Evolutionary conservation across 2,888 invertebrate genomes (phyloP).

Genomic region (Acanthosepion pharaonis): DNA sequence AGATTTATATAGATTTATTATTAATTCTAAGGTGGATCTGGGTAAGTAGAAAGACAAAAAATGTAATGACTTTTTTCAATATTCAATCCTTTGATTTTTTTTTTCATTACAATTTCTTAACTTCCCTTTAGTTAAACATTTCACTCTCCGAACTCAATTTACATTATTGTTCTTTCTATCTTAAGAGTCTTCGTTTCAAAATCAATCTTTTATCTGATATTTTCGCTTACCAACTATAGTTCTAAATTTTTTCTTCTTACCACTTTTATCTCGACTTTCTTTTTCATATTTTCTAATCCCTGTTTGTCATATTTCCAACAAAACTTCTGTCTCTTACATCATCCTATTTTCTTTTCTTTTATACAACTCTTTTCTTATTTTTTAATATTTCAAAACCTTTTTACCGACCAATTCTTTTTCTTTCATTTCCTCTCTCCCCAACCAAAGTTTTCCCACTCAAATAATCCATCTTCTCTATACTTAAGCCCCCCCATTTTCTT

Average conservation of each 20-base stretch:
- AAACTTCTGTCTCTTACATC: not conserved
- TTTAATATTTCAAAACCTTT: not conserved
- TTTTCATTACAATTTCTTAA: not conserved
- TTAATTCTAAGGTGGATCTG: not conserved
- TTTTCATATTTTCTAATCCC: not conserved
- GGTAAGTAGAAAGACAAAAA: not conserved
- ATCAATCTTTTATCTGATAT: not conserved
- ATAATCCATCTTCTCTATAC: not conserved
- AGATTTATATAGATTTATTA: not conserved
- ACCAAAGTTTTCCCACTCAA: not conserved
- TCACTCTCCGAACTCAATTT: too few species aligned
- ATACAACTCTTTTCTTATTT: not conserved
- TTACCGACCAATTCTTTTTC: not conserved
- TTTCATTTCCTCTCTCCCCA: not conserved
- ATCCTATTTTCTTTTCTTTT: not conserved
- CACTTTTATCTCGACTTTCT: not conserved
- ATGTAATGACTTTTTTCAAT: too few species aligned
- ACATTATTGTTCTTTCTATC: too few species aligned
- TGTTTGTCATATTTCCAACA: not conserved
- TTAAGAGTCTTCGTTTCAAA: not conserved
- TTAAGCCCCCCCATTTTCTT: not conserved
- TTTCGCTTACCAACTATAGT: not conserved
- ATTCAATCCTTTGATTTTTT: too few species aligned
- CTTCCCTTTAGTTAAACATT: not conserved
- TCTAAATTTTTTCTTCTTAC: not conserved